Conservation (phyloP, 2,888 invertebrate genomes). For the Drosophila diplacantha region DNA sequence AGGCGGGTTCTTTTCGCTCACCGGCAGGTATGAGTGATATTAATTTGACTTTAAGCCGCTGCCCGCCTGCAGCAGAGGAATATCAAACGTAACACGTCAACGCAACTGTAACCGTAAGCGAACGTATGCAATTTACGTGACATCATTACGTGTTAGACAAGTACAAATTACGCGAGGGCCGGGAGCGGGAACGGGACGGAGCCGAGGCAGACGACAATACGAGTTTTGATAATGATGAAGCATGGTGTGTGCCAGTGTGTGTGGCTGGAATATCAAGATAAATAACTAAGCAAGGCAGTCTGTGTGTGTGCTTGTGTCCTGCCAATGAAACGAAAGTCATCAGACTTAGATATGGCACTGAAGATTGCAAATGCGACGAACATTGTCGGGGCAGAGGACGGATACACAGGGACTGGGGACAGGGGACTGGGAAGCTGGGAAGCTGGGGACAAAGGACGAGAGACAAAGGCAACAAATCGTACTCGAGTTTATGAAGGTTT, state of each 20-base stretch:
- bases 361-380: slow-evolving; percentile 61
- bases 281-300: slow-evolving; percentile 51
- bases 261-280: slow-evolving; percentile 59
- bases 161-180: slow-evolving; percentile 69
- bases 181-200: background rate
- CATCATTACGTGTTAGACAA: slow-evolving; percentile 74
- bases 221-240: slow-evolving; percentile 73
- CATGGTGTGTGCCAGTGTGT: slow-evolving; percentile 46
- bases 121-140: slow-evolving; percentile 74
- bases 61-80: slow-evolving; percentile 18
- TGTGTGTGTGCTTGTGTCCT: slow-evolving; percentile 33
- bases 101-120: slow-evolving; percentile 47
- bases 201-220: slow-evolving; percentile 62
- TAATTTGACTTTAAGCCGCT: slow-evolving; percentile 67
- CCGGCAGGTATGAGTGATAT: slow-evolving; percentile 62
- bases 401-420: background rate
- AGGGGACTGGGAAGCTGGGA: background rate
- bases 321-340: slow-evolving; percentile 68
- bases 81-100: slow-evolving; percentile 60
- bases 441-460: slow-evolving; percentile 10
- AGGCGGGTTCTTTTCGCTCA: slow-evolving; percentile 25
- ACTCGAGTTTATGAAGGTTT: slow-evolving; percentile 28
- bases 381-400: slow-evolving; percentile 29
- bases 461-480: slow-evolving; percentile 53
- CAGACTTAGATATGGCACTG: slow-evolving; percentile 58